Percentiles rank a stretch among this genome's conserved stretches.
phyloP scores from a whole-genome alignment of 2,888 invertebrate species.

The Agrilus mali region DNA sequence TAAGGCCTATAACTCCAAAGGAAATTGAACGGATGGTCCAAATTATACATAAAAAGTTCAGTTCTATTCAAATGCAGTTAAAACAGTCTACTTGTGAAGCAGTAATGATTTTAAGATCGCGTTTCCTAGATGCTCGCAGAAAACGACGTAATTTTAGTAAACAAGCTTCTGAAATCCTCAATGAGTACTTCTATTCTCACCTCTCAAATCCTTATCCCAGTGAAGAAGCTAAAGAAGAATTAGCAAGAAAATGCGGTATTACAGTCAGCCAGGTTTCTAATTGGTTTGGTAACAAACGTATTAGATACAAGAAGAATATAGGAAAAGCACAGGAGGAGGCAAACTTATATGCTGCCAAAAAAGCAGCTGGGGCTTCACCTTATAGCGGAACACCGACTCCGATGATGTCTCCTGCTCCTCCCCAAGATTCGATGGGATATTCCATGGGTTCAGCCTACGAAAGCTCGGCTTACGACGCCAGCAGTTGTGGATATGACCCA shows the following conservation, averaged over 20 bases:
- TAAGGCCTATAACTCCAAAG: conserved; percentile 89
- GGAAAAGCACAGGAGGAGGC: conserved; percentile 99
- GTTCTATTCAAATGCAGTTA: conserved; percentile 94
- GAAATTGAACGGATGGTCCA: conserved; percentile 99
- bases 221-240: conserved; percentile 99
- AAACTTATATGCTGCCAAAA: conserved; percentile 96
- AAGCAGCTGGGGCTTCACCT: conserved; percentile 68
- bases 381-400: conserved; percentile 85
- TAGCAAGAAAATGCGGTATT: conserved; percentile 97
- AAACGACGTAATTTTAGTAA: conserved; percentile 99
- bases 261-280: conserved; percentile 92
- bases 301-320: conserved; percentile 99
- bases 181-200: conserved; percentile 99
- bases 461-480: conserved; percentile 77
- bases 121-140: conserved; percentile 65
- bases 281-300: conserved; percentile 99
- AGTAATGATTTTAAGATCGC: conserved; percentile 94
- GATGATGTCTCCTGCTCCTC: conserved; percentile 89
- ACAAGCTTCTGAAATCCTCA: conserved; percentile 97
- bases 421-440: conserved; percentile 88
- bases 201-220: conserved; percentile 99
- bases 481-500: conserved; percentile 84
- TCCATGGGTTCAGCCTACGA: conserved; percentile 88
- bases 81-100: conserved; percentile 99
- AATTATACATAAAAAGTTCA: conserved; percentile 97